A percentile compares a stretch with the other conserved stretches of the same genome.
These are phyloP conservation scores for Tringa solitaria DNA, from an alignment of 2,113 vertebrate genomes.

Conservation along the genomic window DNA sequence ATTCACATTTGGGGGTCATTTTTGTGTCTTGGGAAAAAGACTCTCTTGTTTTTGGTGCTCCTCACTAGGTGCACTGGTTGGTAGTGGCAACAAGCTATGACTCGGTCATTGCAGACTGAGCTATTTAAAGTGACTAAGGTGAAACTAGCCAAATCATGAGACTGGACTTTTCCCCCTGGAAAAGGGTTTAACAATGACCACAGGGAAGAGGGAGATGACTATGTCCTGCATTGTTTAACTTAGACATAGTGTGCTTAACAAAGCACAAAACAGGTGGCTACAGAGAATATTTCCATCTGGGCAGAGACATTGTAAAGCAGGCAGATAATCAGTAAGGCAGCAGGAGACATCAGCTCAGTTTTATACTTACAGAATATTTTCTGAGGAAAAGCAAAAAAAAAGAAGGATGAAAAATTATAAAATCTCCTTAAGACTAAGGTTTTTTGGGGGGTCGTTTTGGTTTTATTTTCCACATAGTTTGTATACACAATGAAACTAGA, in stretches of 20 bases:
- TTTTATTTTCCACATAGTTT: not conserved
- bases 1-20: not conserved
- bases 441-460: fast-evolving
- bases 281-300: not conserved
- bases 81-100: not conserved
- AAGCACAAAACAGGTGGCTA: not conserved
- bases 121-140: not conserved
- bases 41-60: not conserved
- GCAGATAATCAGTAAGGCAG: not conserved
- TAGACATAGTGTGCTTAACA: not conserved
- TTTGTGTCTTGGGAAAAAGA: not conserved
- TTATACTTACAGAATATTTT: not conserved
- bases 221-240: not conserved
- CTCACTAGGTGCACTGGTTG: not conserved
- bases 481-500: not conserved
- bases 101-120: not conserved
- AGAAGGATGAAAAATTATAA: not conserved
- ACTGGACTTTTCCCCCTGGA: not conserved
- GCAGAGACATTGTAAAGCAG: not conserved
- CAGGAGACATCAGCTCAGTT: not conserved
- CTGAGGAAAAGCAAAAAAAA: not conserved
- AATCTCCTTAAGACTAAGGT: not conserved
- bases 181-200: not conserved
- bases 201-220: not conserved
- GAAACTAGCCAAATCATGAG: not conserved